Percentiles rank a stretch among this genome's conserved stretches.
Evolutionary conservation across 2,888 invertebrate genomes (phyloP).

Genomic region (Lepidocyrtoides sp.): DNA sequence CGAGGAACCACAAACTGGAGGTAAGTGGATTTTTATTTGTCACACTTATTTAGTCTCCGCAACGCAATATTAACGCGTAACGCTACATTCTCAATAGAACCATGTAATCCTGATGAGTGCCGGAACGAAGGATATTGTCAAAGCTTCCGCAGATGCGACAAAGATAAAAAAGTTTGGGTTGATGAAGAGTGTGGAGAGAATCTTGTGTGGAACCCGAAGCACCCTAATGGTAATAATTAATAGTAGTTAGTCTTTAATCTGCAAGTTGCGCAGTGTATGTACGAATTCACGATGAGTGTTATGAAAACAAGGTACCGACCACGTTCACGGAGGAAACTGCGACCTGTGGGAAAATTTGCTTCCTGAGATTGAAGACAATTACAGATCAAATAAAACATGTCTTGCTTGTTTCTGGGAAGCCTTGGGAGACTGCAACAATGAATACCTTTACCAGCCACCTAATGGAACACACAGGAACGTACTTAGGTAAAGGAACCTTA

Average conservation of each 20-base stretch:
- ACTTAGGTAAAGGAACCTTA: not conserved
- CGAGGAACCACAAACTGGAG: too few relatives aligned
- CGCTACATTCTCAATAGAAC: too few relatives aligned
- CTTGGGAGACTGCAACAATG: not conserved
- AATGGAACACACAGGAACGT: slow-evolving; percentile 27
- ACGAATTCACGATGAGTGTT: too few relatives aligned
- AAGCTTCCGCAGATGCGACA: slow-evolving; percentile 37
- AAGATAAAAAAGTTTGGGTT: not conserved
- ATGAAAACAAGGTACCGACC: too few relatives aligned
- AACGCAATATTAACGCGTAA: too few relatives aligned
- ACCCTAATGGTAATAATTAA: slow-evolving; percentile 4
- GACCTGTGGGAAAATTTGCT: slow-evolving; percentile 38
- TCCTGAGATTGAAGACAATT: not conserved
- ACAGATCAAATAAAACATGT: slow-evolving; percentile 7
- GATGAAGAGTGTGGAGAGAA: slow-evolving; percentile 23
- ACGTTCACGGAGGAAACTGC: slow-evolving; percentile 56
- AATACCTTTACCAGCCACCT: slow-evolving; percentile 44
- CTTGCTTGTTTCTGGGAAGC: slow-evolving; percentile 60
- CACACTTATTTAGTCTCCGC: too few relatives aligned
- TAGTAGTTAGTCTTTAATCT: too few relatives aligned
- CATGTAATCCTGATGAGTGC: slow-evolving; percentile 27
- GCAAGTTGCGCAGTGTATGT: too few relatives aligned
- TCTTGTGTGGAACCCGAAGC: slow-evolving; percentile 33
- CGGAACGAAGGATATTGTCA: slow-evolving; percentile 38
- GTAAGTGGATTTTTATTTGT: too few relatives aligned